Evolutionary conservation across 2,888 invertebrate genomes (phyloP), one percentile per base, ranked within the genome.

Genomic region (Idaea biselata): DNA sequence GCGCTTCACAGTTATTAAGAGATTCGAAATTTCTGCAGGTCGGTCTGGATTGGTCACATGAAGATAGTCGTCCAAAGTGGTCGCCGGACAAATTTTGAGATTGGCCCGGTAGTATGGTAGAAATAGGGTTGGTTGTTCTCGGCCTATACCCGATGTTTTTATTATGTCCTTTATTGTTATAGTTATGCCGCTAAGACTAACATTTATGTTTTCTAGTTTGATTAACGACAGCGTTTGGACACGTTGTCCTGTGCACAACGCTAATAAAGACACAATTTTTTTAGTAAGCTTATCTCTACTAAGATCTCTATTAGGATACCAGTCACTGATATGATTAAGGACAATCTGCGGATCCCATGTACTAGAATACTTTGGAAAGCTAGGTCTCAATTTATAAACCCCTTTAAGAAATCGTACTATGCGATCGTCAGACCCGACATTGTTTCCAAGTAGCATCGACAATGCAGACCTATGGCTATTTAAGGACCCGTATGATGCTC

Each of bases 281-380:
- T 64, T 66, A 0, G 65, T 66, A 0, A 66, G n/a, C n/a, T n/a
- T n/a, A n/a, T n/a, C n/a, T n/a, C n/a, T n/a, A n/a, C n/a, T n/a
- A n/a, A n/a, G n/a, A n/a, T n/a, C n/a, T n/a, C n/a, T n/a, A n/a
- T n/a, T n/a, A n/a, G n/a, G n/a, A n/a, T n/a, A 18, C 63, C 63
- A 63, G 11, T 32, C 16, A 2, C 63, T 44, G 0, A 64, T 11
- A 31, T 56, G 16, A 18, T 60, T 58, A 6, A 64, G 25, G 1
- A 67, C 64, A 11, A 57, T 16, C 33, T 63, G 60, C 4, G 66
- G 66, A 32, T 66, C 60, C 63, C 66, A 66, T 1, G 63, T 63
- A 1, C 5, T 16, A 16, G 17, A 7, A 53, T 66, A 66, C 14
- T 62, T 62, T 6, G 66, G 63, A 0, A 11, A 25, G 6, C 2